phyloP scores from a whole-genome alignment of 1,140 invertebrate species.

The Drosophila leontia region DNA sequence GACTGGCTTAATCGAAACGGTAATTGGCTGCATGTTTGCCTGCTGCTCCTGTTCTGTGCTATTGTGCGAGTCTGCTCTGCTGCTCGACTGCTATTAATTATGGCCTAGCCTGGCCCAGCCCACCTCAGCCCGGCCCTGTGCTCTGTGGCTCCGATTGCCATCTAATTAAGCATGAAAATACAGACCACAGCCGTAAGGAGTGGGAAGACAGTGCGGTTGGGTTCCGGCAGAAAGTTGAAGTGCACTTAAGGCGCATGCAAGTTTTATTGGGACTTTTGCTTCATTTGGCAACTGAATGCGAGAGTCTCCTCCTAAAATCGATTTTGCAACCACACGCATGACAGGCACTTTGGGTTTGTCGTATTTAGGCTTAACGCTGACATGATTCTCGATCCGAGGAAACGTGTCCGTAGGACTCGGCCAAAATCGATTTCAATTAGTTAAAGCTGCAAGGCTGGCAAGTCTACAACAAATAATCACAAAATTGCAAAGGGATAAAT shows the following conservation, averaged over 20 bases:
- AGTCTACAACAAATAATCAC: slow-evolving; percentile 69
- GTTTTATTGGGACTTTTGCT: slow-evolving; percentile 44
- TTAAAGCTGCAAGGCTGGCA: slow-evolving; percentile 64
- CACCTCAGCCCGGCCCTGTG: background rate
- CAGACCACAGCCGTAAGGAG: slow-evolving; percentile 10
- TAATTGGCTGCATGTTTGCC: slow-evolving; percentile 48
- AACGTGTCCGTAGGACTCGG: slow-evolving; percentile 18
- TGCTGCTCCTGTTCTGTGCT: slow-evolving; percentile 21
- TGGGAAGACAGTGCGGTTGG: slow-evolving; percentile 20
- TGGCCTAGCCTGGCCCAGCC: slow-evolving; percentile 3
- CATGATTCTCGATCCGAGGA: slow-evolving; percentile 53
- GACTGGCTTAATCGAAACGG: slow-evolving; percentile 44
- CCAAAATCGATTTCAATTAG: slow-evolving; percentile 79
- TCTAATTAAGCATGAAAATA: slow-evolving; percentile 61
- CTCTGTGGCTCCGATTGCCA: slow-evolving; percentile 27
- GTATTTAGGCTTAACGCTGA: slow-evolving; percentile 64
- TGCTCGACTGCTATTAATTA: slow-evolving; percentile 37
- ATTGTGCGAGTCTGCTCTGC: slow-evolving; percentile 41
- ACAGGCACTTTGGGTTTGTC: slow-evolving; percentile 53
- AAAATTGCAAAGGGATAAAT: slow-evolving; percentile 59
- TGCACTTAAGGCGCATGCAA: slow-evolving; percentile 61
- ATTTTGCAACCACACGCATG: slow-evolving; percentile 57
- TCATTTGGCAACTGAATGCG: slow-evolving; percentile 30
- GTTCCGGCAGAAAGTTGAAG: slow-evolving; percentile 40
- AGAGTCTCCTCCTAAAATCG: slow-evolving; percentile 51